Evolutionary conservation across 2,888 invertebrate species (phyloP).

Genomic region (Stratiomys singularior): DNA sequence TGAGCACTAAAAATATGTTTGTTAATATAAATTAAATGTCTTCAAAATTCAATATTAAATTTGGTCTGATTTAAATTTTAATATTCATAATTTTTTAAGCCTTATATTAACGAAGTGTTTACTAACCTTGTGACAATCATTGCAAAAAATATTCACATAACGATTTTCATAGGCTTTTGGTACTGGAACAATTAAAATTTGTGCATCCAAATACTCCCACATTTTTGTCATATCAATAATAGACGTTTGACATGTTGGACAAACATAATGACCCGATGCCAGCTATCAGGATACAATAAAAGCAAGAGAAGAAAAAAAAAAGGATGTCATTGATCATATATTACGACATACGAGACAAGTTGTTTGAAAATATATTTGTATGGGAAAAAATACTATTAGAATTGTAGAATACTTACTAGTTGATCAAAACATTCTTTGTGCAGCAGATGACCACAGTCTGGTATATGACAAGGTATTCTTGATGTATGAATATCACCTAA

Average conservation of each 20-base stretch:
- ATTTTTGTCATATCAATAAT: conserved; percentile 87
- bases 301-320: not conserved
- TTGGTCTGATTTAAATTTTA: too few species aligned
- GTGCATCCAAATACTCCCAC: conserved; percentile 85
- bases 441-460: conserved; percentile 87
- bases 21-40: too few species aligned
- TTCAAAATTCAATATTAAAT: too few species aligned
- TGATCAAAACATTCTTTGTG: conserved; percentile 88
- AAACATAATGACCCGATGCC: conserved; percentile 83
- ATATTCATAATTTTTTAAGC: too few species aligned
- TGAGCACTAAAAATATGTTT: too few species aligned
- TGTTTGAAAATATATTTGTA: not conserved
- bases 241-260: conserved; percentile 89
- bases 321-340: not conserved
- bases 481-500: conserved; percentile 92
- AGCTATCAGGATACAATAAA: conserved; percentile 51
- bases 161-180: conserved; percentile 84
- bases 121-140: conserved; percentile 88
- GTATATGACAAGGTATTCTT: conserved; percentile 88
- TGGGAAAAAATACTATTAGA: not conserved
- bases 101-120: too few species aligned
- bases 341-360: not conserved
- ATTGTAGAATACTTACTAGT: conserved; percentile 66
- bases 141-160: conserved; percentile 85
- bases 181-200: conserved; percentile 84